Base-by-base conservation (phyloP, 2,113 vertebrate species). In the Zosterops pallidus region DNA sequence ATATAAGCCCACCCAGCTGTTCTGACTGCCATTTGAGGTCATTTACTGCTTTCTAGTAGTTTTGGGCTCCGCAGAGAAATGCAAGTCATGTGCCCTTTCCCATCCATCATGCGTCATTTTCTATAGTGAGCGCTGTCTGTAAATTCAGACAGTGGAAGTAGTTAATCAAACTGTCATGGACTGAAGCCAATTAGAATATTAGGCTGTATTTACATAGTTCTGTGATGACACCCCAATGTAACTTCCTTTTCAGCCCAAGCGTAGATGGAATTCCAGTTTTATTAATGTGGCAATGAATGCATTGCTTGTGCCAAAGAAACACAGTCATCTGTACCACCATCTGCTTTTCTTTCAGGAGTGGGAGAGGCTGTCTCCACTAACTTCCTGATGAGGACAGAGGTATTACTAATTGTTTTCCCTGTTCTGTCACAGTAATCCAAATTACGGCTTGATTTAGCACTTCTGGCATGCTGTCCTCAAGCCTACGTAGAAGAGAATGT, bases 281-380 rank as follows among this genome's bases (percentile, higher is more conserved):
- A 59, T 55, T 69, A 80, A 83, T 37, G 82, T 47, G 39, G 50
- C 75, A 88, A 63, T 63, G 37, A 85, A 92, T 1, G 4, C 26
- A 21, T 37, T 57, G 21, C 26, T 79, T 90, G 31, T 90, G 91
- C 74, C 63, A 72, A 90, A 94, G 71, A 90, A 90, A 67, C 56
- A 86, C 7, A 68, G 55, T 44, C 75, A 85, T 87, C 47, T 81
- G 50, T 47, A 83, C 26, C 5, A 80, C 19, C 49, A 72, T 72
- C 42, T 93, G 91, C 67, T 95, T 95, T 96, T 70, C 44, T 59
- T 87, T 83, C 82, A 83, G 53, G 53, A 83, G 50, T 80, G 35
- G 70, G 50, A 89, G 76, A 75, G 21, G 17, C n/a, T 91, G 65
- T 93, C 69, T 78, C 67, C 52, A 68, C 20, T 52, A 85, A 62